Evolutionary conservation across 2,113 vertebrate species (phyloP), one percentile per base, ranked within the genome.

Genomic region (Henicopernis longicauda): DNA sequence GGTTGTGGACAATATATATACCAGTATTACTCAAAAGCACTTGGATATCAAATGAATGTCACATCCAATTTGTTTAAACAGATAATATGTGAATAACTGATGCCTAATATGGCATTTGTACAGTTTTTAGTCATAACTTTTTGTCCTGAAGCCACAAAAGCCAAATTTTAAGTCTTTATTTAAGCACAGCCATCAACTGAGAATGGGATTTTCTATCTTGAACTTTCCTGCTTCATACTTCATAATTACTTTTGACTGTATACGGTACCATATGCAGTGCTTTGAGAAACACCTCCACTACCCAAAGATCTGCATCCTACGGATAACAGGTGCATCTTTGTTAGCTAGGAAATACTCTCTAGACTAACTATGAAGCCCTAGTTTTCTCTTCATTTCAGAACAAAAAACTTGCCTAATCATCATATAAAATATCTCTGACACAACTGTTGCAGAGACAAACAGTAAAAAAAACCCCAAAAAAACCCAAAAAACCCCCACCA

Each of bases 41-140:
- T 97, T 96, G 86, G 90, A 85, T 97, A 98, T 98, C 97, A 98
- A 97, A 97, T 74, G 70, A 97, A 95, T 95, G 97, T 98, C 96
- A 98, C 95, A 96, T 98, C 70, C 89, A 96, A 97, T 97, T 97
- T 95, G 95, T 89, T 97, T 95, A 97, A 97, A 91, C 66, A 98
- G 96, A 98, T 85, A 93, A 96, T 89, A 97, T 91, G 73, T 95
- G 94, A 98, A 98, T 98, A 98, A 98, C 95, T 98, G 96, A 98
- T 97, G 91, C 50, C 78, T 96, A 97, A 97, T 92, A 93, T 9
- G 44, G 90, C 78, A 91, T n/a, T 57, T 78, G 83, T 82, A 89
- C 57, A 89, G 58, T 47, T 97, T 95, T 97, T 44, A 90, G 49
- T 66, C 42, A 23, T 73, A 93, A 90, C 31, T 88, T 93, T 87